These are phyloP conservation scores for Eciton burchellii DNA, from an alignment of 1,140 invertebrate genomes.

Conservation along the genomic window DNA sequence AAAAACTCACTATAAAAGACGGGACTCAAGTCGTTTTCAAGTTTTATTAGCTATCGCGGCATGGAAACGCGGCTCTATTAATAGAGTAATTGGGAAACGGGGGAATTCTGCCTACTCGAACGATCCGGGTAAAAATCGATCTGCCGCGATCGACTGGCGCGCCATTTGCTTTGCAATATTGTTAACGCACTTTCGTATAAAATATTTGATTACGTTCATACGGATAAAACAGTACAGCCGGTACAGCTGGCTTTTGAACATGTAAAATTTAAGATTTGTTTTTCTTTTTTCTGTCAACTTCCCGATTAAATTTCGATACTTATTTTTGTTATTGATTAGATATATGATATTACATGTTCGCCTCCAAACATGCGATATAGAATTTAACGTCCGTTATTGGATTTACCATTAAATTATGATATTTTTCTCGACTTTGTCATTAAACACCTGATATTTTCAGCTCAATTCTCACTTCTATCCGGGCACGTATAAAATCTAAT, in stretches of 20 bases:
- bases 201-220: slow-evolving; percentile 7
- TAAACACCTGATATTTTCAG: no score
- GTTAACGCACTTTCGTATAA: not conserved
- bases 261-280: no score
- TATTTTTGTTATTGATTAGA: no score
- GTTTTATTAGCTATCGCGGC: slow-evolving; percentile 56
- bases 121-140: not conserved
- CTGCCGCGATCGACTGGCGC: not conserved
- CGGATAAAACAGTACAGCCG: not conserved
- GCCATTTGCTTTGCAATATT: not conserved
- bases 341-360: no score
- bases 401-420: no score
- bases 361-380: no score
- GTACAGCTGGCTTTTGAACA: not conserved
- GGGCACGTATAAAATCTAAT: no score
- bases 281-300: not conserved
- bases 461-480: no score
- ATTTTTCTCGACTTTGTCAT: no score
- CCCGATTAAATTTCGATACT: not conserved
- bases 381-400: no score
- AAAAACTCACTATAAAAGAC: no score
- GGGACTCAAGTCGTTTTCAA: slow-evolving; percentile 45
- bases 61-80: slow-evolving; percentile 26
- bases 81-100: slow-evolving; percentile 44
- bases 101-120: slow-evolving; percentile 19